These are phyloP conservation scores for Centropus bengalensis DNA, from an alignment of 2,113 vertebrate species.

Conservation along the genomic window DNA sequence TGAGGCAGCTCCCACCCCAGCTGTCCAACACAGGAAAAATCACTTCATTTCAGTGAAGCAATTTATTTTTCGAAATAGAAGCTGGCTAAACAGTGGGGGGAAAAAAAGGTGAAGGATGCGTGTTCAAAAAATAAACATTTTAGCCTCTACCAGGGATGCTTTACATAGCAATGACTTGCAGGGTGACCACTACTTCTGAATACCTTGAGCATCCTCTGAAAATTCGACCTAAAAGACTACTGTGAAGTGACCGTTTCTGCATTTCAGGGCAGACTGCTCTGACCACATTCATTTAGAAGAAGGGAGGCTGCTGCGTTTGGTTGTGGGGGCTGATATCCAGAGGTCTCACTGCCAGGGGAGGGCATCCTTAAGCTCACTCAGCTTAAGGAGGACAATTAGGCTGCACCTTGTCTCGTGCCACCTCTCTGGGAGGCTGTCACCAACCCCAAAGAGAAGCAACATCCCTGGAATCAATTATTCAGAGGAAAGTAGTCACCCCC, in stretches of 20 bases:
- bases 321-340: not conserved
- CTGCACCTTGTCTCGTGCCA: not conserved
- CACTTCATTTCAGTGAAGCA: not conserved
- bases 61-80: not conserved
- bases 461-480: not conserved
- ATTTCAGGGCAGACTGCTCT: not conserved
- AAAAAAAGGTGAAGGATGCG: not conserved
- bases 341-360: rapidly evolving
- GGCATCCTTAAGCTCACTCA: rapidly evolving
- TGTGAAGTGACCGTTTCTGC: rapidly evolving
- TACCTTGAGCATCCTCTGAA: not conserved
- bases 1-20: not conserved
- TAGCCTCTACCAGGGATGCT: not conserved
- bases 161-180: not conserved
- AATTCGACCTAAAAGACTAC: not conserved
- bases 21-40: not conserved
- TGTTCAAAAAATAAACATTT: not conserved
- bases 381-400: not conserved
- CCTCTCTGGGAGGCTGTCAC: not conserved
- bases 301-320: not conserved
- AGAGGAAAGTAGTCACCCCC: not conserved
- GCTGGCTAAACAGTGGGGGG: not conserved
- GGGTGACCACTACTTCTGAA: not conserved
- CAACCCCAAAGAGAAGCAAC: not conserved
- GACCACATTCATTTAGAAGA: rapidly evolving